phyloP scores from a whole-genome alignment of 2,797 vertebrate genomes.

The Sylvilagus floridanus region DNA sequence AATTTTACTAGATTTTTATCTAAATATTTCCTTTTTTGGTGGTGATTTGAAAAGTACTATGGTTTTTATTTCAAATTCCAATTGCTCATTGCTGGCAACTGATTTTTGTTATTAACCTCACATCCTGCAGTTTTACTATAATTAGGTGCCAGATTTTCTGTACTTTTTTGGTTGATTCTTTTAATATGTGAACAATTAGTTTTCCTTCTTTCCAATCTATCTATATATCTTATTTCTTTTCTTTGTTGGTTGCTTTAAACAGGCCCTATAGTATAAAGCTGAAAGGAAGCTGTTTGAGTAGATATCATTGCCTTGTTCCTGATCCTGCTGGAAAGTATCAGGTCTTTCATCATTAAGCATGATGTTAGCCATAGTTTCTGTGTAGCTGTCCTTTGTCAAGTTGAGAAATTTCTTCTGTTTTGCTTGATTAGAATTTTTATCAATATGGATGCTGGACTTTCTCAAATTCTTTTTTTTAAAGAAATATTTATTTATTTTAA shows the following conservation, averaged over 20 bases:
- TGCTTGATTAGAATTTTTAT: too few species aligned
- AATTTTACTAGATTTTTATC: neutral
- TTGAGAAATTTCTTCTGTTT: too few species aligned
- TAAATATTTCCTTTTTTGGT: neutral
- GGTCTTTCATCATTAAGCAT: too few species aligned
- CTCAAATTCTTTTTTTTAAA: too few species aligned
- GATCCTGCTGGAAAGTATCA: neutral
- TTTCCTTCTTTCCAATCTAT: neutral
- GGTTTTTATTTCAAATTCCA: neutral
- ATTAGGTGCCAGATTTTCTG: too few species aligned
- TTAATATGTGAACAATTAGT: neutral
- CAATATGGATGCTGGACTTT: neutral
- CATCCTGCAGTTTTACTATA: neutral
- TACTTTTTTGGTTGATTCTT: neutral
- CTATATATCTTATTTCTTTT: neutral
- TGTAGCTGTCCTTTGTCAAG: too few species aligned
- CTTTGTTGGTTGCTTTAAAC: neutral
- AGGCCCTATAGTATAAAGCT: neutral
- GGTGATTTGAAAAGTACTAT: neutral
- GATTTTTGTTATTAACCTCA: neutral
- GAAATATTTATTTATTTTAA: too few species aligned
- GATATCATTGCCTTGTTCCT: neutral
- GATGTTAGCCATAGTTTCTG: too few species aligned
- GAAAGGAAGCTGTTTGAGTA: neutral
- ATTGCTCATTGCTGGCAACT: neutral